These are phyloP conservation scores for Spodoptera frugiperda DNA, from an alignment of 1,140 invertebrate genomes.

Conservation along the genomic window DNA sequence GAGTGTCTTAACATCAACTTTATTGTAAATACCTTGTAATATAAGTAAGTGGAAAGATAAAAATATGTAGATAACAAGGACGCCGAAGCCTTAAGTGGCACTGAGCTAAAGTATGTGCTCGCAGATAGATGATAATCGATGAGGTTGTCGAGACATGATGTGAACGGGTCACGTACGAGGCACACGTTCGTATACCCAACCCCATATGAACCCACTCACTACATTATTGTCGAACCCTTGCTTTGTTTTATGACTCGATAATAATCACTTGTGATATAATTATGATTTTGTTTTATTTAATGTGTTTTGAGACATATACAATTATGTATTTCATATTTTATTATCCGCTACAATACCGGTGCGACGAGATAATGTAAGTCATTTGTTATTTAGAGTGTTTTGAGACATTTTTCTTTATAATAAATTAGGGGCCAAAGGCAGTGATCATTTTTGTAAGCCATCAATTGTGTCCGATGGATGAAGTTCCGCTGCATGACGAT, in stretches of 20 bases:
- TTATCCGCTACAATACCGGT: slow-evolving; percentile 81
- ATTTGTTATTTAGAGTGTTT: slow-evolving; percentile 74
- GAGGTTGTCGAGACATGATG: slow-evolving; percentile 31
- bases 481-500: slow-evolving; percentile 77
- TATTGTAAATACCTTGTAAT: slow-evolving; percentile 44
- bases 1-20: slow-evolving; percentile 25
- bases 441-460: slow-evolving; percentile 68
- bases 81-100: slow-evolving; percentile 18
- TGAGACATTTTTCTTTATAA: slow-evolving; percentile 68
- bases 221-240: neutral
- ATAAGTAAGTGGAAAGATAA: slow-evolving; percentile 28
- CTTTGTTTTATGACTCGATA: neutral
- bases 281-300: slow-evolving; percentile 5
- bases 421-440: slow-evolving; percentile 67
- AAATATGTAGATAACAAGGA: slow-evolving; percentile 32
- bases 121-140: slow-evolving; percentile 33
- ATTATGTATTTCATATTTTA: slow-evolving; percentile 67
- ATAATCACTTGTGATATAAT: slow-evolving; percentile 23
- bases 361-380: slow-evolving; percentile 84
- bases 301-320: slow-evolving; percentile 35
- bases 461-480: slow-evolving; percentile 77
- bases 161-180: slow-evolving; percentile 28
- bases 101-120: slow-evolving; percentile 15
- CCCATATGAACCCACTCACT: neutral
- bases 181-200: neutral